These are phyloP conservation scores for Atherix ibis DNA, from an alignment of 2,888 invertebrate species.

Conservation along the genomic window DNA sequence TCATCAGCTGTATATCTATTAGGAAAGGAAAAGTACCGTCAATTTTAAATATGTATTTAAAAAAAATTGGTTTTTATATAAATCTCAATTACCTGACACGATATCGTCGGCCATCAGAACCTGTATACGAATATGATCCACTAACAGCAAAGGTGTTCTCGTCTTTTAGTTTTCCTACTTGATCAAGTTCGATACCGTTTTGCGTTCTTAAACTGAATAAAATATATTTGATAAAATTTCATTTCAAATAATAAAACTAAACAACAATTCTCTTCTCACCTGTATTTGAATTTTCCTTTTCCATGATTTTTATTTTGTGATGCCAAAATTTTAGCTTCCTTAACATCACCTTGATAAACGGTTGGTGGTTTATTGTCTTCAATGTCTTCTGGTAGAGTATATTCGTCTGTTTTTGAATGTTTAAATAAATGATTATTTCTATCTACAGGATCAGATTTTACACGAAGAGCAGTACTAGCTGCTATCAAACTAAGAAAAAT, in stretches of 20 bases:
- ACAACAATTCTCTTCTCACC: slow-evolving; percentile 10
- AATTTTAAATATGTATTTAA: neutral
- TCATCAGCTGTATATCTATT: slow-evolving; percentile 30
- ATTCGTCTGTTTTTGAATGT: slow-evolving; percentile 27
- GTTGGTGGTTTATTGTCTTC: slow-evolving; percentile 27
- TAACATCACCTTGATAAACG: slow-evolving; percentile 25
- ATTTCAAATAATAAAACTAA: slow-evolving; percentile 5
- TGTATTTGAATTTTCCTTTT: slow-evolving; percentile 25
- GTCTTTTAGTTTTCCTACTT: slow-evolving; percentile 31
- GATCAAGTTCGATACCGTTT: slow-evolving; percentile 30
- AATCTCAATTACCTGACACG: slow-evolving; percentile 18
- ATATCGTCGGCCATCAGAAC: slow-evolving; percentile 31
- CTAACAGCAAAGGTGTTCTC: slow-evolving; percentile 31
- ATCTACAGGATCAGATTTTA: slow-evolving; percentile 14
- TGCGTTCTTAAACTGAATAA: slow-evolving; percentile 26
- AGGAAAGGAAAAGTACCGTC: too few species aligned
- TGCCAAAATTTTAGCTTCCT: slow-evolving; percentile 26
- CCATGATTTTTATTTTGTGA: slow-evolving; percentile 25
- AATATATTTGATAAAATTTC: slow-evolving; percentile 5
- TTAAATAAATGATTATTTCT: slow-evolving; percentile 27
- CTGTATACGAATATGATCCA: slow-evolving; percentile 32
- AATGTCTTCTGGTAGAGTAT: slow-evolving; percentile 28
- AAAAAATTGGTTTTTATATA: neutral
- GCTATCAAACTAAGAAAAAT: slow-evolving; percentile 2
- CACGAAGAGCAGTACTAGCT: neutral